These are phyloP conservation scores for Metallyticus violacea DNA, from an alignment of 2,888 invertebrate genomes.

Conservation along the genomic window DNA sequence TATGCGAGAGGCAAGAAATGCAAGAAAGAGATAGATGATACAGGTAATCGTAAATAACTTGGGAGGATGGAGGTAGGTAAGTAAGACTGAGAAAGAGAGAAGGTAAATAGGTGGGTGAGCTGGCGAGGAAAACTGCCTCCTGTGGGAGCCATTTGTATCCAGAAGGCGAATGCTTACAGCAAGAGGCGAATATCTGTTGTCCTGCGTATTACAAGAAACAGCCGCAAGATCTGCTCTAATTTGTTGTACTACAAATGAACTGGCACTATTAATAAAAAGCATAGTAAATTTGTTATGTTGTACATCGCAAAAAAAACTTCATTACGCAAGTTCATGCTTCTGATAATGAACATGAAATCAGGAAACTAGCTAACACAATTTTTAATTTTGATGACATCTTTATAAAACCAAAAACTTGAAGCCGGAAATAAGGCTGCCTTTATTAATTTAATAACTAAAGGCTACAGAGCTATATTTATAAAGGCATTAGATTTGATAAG, in stretches of 20 bases:
- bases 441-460: too few relatives aligned
- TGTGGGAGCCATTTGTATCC: constrained; percentile 21
- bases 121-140: constrained; percentile 7
- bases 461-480: too few relatives aligned
- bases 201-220: neutral
- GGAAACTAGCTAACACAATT: too few relatives aligned
- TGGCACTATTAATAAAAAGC: neutral
- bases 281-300: too few relatives aligned
- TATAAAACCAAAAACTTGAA: too few relatives aligned
- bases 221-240: neutral
- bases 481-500: too few relatives aligned
- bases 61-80: neutral
- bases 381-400: too few relatives aligned
- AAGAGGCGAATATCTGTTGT: neutral
- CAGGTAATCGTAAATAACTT: constrained; percentile 3
- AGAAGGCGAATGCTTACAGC: neutral
- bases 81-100: neutral
- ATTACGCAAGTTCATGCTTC: too few relatives aligned
- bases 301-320: too few relatives aligned
- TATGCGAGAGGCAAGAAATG: neutral
- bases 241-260: neutral
- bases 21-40: neutral
- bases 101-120: neutral
- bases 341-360: too few relatives aligned
- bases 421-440: too few relatives aligned